phyloP scores from a whole-genome alignment of 2,797 vertebrate genomes.

The Loris lydekkerianus region DNA sequence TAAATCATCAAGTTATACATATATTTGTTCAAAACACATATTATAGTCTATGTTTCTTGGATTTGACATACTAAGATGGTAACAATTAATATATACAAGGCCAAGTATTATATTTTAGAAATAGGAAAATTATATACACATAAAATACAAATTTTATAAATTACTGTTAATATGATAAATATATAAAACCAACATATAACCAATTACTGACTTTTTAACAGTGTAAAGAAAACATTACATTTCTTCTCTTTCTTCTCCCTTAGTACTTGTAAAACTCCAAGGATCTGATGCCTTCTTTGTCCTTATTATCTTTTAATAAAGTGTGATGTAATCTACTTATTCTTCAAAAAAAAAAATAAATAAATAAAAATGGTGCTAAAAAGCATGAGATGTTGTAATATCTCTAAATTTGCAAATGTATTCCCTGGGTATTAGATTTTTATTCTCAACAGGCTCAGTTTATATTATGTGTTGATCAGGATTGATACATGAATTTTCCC shows the following conservation, averaged over 20 bases:
- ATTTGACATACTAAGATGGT: constrained; percentile 22
- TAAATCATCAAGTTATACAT: constrained; percentile 56
- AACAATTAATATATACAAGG: neutral
- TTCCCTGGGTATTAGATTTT: neutral
- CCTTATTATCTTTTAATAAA: neutral
- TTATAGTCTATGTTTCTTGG: neutral
- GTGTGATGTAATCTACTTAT: neutral
- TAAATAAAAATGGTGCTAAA: neutral
- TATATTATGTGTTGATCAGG: neutral
- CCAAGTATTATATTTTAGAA: neutral
- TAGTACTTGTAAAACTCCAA: neutral
- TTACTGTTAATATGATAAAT: neutral
- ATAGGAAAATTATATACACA: neutral
- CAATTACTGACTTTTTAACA: neutral
- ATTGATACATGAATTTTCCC: neutral
- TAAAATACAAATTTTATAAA: constrained; percentile 22
- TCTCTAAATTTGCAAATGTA: neutral
- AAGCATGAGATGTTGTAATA: neutral
- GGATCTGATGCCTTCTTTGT: neutral
- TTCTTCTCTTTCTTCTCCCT: neutral
- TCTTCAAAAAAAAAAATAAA: neutral
- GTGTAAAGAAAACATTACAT: neutral
- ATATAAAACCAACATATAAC: neutral
- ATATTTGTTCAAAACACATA: neutral
- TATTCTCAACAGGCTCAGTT: neutral